Evolutionary conservation across 2,797 vertebrate species (phyloP), one percentile per base, ranked within the genome.

Genomic region (Pelobates cultripes): DNA sequence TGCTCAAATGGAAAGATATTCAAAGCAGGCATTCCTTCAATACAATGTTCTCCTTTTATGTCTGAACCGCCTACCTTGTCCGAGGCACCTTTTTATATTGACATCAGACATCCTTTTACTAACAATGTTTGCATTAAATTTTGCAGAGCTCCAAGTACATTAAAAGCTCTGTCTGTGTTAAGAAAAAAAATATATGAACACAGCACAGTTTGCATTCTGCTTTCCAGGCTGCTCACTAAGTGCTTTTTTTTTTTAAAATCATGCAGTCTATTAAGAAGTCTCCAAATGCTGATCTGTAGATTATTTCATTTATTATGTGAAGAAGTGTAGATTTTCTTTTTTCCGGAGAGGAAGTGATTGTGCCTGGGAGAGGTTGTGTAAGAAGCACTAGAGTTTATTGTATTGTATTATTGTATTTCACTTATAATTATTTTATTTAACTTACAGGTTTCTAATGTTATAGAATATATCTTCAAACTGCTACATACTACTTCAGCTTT

Each of bases 1-100:
- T 47, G 13, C 80, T 82, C 60, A 82, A 68, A 71, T 53, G 77
- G 73, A 81, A 77, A 76, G 44, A 73, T 66, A 68, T 77, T 82
- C 66, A 77, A 43, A 66, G 41, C 69, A n/a, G 3, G 57, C 15
- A 73, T 68, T 82, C 61, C 69, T 51, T 61, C 70, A n/a, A 45
- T 14, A 67, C 14, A 71, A 14, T 40, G 15, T 78, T 73, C 14
- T 40, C 42, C 14, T 53, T 57, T 70, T 41, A 72, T 71, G 43
- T 55, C 12, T n/a, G 42, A 47, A 47, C 55, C 15, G 8, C 40
- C 67, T 73, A 2, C 9, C 57, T 70, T 67, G 7, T 72, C 60
- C 44, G 41, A 7, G 71, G 51, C n/a, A 47, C 40, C 55, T 81
- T 55, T 53, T 43, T 41, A 17, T 77, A 78, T 61, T 73, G 80